A percentile compares a stretch with the other conserved stretches of the same genome.
phyloP scores from a whole-genome alignment of 2,113 vertebrate genomes.

The Burhinus bistriatus region DNA sequence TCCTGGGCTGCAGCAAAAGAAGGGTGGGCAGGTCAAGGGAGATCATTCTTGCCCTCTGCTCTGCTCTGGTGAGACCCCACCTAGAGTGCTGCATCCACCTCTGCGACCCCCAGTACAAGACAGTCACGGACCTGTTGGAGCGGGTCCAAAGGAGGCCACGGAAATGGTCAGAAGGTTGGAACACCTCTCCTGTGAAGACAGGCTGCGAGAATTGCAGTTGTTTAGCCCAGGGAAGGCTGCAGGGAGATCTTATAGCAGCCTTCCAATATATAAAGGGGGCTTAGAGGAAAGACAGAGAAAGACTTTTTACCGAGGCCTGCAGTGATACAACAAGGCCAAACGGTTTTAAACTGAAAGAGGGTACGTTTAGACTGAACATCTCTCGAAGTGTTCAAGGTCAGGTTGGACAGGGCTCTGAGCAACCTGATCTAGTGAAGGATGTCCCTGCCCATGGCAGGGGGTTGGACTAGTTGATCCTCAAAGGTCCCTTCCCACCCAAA shows the following conservation, averaged over 20 bases:
- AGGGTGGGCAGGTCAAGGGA: too few species aligned
- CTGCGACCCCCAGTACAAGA: background rate
- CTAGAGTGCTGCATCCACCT: background rate
- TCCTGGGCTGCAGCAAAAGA: background rate
- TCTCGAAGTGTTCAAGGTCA: rapidly evolving
- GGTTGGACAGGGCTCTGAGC: rapidly evolving
- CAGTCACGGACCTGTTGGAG: background rate
- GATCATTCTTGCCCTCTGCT: too few species aligned
- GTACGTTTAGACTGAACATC: rapidly evolving
- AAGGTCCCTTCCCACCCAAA: background rate
- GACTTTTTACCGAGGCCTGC: background rate
- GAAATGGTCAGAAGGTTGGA: background rate
- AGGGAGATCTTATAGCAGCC: background rate
- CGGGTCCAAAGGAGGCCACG: rapidly evolving
- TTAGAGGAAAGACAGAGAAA: background rate
- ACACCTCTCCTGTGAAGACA: background rate
- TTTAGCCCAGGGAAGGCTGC: background rate
- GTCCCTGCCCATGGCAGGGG: background rate
- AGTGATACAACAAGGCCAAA: background rate
- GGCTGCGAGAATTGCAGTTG: background rate
- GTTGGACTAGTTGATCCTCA: too few species aligned
- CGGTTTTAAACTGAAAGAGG: rapidly evolving
- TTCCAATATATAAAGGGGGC: background rate
- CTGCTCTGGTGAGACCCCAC: rapidly evolving
- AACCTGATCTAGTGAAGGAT: rapidly evolving